Evolutionary conservation across 2,888 invertebrate species (phyloP).

Genomic region (Hipparchia semele): DNA sequence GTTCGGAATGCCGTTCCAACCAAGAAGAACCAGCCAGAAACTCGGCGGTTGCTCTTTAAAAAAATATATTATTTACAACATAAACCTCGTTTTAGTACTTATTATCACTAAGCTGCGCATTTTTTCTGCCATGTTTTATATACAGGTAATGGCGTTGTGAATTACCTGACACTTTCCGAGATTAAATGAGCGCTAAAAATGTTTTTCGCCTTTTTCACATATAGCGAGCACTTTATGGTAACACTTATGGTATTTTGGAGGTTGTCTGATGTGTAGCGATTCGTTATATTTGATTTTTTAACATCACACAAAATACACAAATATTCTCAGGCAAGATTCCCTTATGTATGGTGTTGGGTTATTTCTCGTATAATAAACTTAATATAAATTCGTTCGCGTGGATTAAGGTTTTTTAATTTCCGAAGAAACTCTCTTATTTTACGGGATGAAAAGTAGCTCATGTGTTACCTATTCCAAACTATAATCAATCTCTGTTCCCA

Average conservation of each 20-base stretch:
- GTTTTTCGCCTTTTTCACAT: slow-evolving; percentile 43
- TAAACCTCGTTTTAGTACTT: no score
- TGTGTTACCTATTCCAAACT: no score
- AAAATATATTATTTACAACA: no score
- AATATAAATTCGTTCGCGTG: no score
- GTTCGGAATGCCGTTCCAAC: no score
- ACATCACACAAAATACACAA: background rate
- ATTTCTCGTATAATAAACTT: background rate
- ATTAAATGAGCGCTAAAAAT: slow-evolving; percentile 50
- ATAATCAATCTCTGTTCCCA: no score
- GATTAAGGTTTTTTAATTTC: no score
- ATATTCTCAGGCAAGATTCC: background rate
- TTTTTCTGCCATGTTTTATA: slow-evolving; percentile 32
- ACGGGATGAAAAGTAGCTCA: no score
- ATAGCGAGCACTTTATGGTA: slow-evolving; percentile 47
- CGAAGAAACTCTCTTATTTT: no score
- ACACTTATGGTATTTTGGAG: slow-evolving; percentile 34
- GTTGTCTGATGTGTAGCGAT: slow-evolving; percentile 6
- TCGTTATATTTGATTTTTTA: slow-evolving; percentile 7
- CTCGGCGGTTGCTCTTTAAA: no score
- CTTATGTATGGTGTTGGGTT: no score
- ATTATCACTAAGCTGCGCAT: slow-evolving; percentile 14
- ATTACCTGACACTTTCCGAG: slow-evolving; percentile 45
- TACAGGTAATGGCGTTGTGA: slow-evolving; percentile 33
- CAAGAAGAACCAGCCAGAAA: no score